phyloP scores from a whole-genome alignment of 2,797 vertebrate species.

The Crenichthys baileyi region DNA sequence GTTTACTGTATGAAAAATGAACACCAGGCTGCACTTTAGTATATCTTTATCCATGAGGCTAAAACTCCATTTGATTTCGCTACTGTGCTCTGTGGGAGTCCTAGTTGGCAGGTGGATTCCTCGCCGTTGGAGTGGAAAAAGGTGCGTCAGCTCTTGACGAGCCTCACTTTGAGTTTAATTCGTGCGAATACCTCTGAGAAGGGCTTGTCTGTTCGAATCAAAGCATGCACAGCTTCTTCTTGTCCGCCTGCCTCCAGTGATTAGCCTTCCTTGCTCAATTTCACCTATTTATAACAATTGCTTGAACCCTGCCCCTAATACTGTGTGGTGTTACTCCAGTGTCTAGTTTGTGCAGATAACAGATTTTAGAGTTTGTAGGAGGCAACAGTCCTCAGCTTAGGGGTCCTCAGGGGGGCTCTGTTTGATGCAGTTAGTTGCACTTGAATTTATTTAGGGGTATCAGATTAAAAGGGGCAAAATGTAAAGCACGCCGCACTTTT shows the following conservation, averaged over 20 bases:
- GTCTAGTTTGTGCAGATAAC: not conserved
- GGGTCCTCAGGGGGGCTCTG: too few relatives aligned
- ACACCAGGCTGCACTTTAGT: not conserved
- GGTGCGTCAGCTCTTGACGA: conserved; percentile 39
- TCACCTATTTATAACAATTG: conserved; percentile 25
- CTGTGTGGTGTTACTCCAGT: conserved; percentile 1
- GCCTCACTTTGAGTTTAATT: conserved; percentile 64
- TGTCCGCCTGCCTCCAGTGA: conserved; percentile 57
- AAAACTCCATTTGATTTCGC: not conserved
- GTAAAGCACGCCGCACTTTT: not conserved
- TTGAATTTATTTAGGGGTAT: not conserved
- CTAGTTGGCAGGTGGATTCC: not conserved
- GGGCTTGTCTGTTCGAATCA: conserved; percentile 64
- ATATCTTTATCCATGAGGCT: too few relatives aligned
- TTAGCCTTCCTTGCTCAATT: conserved; percentile 52
- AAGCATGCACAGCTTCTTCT: conserved; percentile 52
- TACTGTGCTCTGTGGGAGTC: not conserved
- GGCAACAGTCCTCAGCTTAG: too few relatives aligned
- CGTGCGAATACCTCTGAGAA: conserved; percentile 52
- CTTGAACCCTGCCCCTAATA: not conserved
- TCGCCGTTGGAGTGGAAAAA: conserved; percentile 3
- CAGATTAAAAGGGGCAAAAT: not conserved
- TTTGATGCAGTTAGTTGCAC: not conserved
- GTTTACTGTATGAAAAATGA: not conserved
- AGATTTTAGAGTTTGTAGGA: not conserved